Conservation (phyloP, 2,797 vertebrate genomes). For the Tympanoctomys barrerae region DNA sequence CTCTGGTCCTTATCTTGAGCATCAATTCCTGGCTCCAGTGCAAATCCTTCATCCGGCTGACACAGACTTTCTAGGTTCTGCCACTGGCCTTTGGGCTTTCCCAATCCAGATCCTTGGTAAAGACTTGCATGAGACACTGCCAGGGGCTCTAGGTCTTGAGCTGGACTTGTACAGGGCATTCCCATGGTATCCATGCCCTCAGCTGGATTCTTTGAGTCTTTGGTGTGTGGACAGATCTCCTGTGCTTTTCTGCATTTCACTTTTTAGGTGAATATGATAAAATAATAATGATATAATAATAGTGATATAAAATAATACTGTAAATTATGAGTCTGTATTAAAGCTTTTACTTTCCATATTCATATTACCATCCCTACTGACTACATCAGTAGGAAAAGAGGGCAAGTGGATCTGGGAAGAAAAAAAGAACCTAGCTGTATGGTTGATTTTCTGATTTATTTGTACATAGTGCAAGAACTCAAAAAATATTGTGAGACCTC, state of each 20-base stretch:
- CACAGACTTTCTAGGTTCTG: background rate
- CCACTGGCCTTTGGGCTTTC: no score
- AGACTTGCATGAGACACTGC: no score
- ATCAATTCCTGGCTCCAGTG: background rate
- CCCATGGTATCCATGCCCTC: background rate
- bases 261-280: background rate
- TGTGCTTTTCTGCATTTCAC: background rate
- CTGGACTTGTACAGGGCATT: no score
- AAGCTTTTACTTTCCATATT: background rate
- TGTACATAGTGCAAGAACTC: background rate
- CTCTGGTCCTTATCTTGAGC: background rate
- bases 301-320: background rate
- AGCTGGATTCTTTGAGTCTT: background rate
- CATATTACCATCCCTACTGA: background rate
- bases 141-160: no score
- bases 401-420: background rate
- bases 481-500: conserved; percentile 32
- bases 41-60: background rate
- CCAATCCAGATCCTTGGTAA: no score
- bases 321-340: background rate
- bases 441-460: background rate
- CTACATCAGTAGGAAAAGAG: background rate
- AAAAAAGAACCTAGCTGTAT: background rate
- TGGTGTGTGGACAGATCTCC: background rate
- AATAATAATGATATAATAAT: background rate